Conservation (phyloP, 2,113 vertebrate genomes). For the Hemicordylus capensis region DNA sequence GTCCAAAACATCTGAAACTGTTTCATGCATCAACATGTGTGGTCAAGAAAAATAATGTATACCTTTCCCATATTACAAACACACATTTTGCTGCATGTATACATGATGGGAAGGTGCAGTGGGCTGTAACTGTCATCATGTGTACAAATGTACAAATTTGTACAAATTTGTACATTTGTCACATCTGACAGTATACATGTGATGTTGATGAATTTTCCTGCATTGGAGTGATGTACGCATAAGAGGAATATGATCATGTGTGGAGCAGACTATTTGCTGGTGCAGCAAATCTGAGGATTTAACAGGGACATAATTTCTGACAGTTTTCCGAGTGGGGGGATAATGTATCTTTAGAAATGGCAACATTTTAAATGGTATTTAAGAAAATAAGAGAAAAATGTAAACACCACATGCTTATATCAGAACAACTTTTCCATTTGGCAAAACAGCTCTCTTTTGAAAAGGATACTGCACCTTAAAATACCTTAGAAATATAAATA, state of each 20-base stretch:
- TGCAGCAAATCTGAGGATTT: not conserved
- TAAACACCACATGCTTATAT: slow-evolving; percentile 77
- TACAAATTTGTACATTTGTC: not conserved
- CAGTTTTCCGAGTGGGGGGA: slow-evolving; percentile 71
- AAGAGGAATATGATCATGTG: not conserved
- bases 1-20: not conserved
- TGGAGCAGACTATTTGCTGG: not conserved
- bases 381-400: slow-evolving; percentile 74
- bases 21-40: not conserved
- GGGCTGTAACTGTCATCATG: not conserved
- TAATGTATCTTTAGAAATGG: slow-evolving; percentile 76
- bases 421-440: slow-evolving; percentile 77
- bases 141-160: not conserved
- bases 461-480: slow-evolving; percentile 80
- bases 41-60: not conserved
- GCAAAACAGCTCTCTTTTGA: slow-evolving; percentile 77
- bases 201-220: not conserved
- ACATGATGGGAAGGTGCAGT: not conserved
- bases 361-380: slow-evolving; percentile 69
- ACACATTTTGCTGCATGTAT: not conserved
- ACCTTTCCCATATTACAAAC: not conserved
- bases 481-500: slow-evolving; percentile 83
- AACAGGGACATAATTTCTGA: slow-evolving; percentile 21
- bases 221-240: not conserved
- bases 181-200: not conserved